Conservation (phyloP, 1,140 invertebrate species). For the Bombus consobrinus region DNA sequence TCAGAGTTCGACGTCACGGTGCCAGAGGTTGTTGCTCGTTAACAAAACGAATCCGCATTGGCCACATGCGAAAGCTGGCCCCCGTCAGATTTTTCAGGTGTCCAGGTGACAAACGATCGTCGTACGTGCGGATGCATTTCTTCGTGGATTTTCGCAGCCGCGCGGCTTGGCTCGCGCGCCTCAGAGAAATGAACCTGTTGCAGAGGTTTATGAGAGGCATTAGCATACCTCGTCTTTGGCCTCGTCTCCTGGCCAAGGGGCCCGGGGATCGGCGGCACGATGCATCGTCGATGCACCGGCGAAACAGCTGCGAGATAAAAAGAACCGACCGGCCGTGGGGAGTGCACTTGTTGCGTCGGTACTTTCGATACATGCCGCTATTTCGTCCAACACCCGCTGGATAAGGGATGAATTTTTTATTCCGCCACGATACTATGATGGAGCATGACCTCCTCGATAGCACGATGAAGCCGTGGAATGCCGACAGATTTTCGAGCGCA, state of each 20-base stretch:
- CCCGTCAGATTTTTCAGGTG: slow-evolving; percentile 72
- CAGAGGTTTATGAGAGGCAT: slow-evolving; percentile 78
- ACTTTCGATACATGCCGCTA: slow-evolving; percentile 17
- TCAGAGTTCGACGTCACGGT: background rate
- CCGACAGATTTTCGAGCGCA: background rate
- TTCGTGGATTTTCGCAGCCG: slow-evolving; percentile 71
- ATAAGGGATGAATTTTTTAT: slow-evolving; percentile 38
- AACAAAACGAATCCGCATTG: slow-evolving; percentile 50
- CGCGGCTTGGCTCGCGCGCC: slow-evolving; percentile 13
- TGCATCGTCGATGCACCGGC: slow-evolving; percentile 45
- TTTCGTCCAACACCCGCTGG: background rate
- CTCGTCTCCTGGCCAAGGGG: slow-evolving; percentile 39
- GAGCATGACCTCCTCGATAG: background rate
- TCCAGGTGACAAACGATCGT: slow-evolving; percentile 73
- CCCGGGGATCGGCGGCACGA: slow-evolving; percentile 33
- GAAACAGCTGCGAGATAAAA: slow-evolving; percentile 55
- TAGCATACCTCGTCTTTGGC: slow-evolving; percentile 75
- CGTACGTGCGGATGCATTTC: slow-evolving; percentile 70
- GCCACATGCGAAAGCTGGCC: slow-evolving; percentile 51
- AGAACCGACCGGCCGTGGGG: slow-evolving; percentile 29
- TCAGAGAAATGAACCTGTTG: slow-evolving; percentile 80
- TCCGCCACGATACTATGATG: background rate
- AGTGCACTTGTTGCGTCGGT: slow-evolving; percentile 73
- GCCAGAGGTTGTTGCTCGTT: slow-evolving; percentile 56
- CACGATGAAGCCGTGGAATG: background rate